Base-by-base conservation (phyloP, 2,888 invertebrate genomes). In the Embidobia sp. region DNA sequence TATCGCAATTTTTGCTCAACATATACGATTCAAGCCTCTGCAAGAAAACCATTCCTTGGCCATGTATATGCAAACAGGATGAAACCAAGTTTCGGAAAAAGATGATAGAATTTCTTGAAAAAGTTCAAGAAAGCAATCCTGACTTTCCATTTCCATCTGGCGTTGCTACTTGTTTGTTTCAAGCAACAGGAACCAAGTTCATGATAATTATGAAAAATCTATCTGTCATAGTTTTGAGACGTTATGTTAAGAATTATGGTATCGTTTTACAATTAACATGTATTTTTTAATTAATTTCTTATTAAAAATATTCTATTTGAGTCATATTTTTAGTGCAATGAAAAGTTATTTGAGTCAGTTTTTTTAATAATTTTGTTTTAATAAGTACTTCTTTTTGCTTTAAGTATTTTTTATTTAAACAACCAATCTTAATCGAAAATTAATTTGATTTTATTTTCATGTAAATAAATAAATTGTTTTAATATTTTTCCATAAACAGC, bases 101-200 rank as follows among this genome's bases (percentile, higher is more conserved):
- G 59, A 83, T 87, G 1, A 85, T 81, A 57, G 85, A 87, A 22
- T 83, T 84, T 49, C 76, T 89, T 15, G 82, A 61, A 33, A 10
- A 44, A 3, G 81, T 89, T 63, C 78, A 85, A 4, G 70, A 53
- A 13, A 85, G 89, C 55, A 86, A 89, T 81, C 67, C 82, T 2
- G 88, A 89, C 49, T 46, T 88, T 13, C 79, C 80, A 44, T 87
- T 88, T 72, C 88, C 89, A 31, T 79, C 82, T 29, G 86, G 88
- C 57, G 77, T 87, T 18, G 77, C 84, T 4, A 85, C 89, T 4
- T 85, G 88, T 57, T 82, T 89, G 49, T 77, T 88, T 61, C 83
- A 85, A 22, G 88, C 89, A 2, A 82, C 84, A 26, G 89, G 89
- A 3, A 85, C 80, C 2, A 88, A 87, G 74, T 88, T 88, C 59